Conservation (phyloP, 2,797 vertebrate species). For the Remorina albescens region DNA sequence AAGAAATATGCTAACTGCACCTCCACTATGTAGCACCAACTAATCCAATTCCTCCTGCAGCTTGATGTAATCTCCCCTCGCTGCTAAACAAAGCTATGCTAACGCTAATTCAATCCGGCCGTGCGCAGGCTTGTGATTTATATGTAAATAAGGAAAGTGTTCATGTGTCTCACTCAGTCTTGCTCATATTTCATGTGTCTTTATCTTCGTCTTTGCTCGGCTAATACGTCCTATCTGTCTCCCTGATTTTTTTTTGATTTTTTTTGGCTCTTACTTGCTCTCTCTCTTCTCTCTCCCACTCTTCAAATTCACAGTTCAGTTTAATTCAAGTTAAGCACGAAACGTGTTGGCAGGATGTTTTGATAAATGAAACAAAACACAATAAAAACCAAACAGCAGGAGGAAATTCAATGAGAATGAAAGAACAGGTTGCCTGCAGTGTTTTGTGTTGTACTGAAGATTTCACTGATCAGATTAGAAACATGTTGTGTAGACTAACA, state of each 20-base stretch:
- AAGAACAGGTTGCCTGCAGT: no score
- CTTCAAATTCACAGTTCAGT: no score
- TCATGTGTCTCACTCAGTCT: not conserved
- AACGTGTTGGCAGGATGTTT: not conserved
- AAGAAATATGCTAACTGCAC: conserved; percentile 44
- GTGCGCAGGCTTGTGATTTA: conserved; percentile 57
- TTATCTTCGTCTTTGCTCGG: not conserved
- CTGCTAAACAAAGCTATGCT: conserved; percentile 41
- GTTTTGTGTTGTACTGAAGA: not conserved
- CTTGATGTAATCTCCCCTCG: conserved; percentile 46
- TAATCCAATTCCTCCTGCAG: conserved; percentile 57
- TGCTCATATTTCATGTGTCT: conserved; percentile 13
- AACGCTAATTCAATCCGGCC: conserved; percentile 56
- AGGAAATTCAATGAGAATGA: no score
- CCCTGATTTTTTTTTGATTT: no score
- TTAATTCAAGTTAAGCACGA: not conserved
- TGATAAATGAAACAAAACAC: not conserved
- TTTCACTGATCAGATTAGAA: conserved; percentile 15
- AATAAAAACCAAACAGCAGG: no score
- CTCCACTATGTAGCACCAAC: conserved; percentile 17
- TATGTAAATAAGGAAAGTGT: conserved; percentile 60
- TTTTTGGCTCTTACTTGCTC: not conserved
- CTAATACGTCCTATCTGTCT: not conserved
- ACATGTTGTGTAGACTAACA: not conserved
- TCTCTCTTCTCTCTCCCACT: not conserved